A percentile compares a stretch with the other conserved stretches of the same genome.
Evolutionary conservation across 1,140 invertebrate genomes (phyloP).

Genomic region (Cydia splendana): DNA sequence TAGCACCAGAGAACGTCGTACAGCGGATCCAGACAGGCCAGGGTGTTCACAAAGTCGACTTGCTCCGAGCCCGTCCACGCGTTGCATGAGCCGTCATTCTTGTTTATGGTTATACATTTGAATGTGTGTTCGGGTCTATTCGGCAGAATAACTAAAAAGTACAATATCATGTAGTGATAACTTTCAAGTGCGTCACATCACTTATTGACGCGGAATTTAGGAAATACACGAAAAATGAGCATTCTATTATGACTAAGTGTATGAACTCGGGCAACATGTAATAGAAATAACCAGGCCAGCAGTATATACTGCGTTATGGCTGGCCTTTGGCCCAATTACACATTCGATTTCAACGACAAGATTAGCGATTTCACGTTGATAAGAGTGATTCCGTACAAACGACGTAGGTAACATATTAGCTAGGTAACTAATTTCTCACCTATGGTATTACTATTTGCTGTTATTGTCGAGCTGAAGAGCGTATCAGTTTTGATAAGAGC

Average conservation of each 20-base stretch:
- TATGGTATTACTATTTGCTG: slow-evolving; percentile 92
- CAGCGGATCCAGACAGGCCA: slow-evolving; percentile 92
- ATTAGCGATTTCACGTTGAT: background rate
- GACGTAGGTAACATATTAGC: background rate
- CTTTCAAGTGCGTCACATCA: too few species aligned
- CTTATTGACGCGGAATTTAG: too few species aligned
- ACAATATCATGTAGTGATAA: slow-evolving; percentile 33
- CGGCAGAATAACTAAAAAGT: slow-evolving; percentile 84
- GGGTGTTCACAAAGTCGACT: slow-evolving; percentile 87
- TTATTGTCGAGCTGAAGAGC: slow-evolving; percentile 91
- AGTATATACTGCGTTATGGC: too few species aligned
- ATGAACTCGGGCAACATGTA: too few species aligned
- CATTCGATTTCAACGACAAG: too few species aligned
- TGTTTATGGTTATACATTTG: slow-evolving; percentile 92
- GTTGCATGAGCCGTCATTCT: slow-evolving; percentile 90
- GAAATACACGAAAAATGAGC: too few species aligned
- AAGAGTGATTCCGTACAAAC: slow-evolving; percentile 17
- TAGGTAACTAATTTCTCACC: slow-evolving; percentile 80
- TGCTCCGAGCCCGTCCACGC: slow-evolving; percentile 90
- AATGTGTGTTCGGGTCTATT: slow-evolving; percentile 86
- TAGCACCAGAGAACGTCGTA: slow-evolving; percentile 93
- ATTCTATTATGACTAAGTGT: too few species aligned
- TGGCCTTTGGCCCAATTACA: too few species aligned
- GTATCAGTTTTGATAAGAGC: slow-evolving; percentile 93
- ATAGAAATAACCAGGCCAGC: too few species aligned